Conservation (phyloP, 2,113 vertebrate species). For the Cryptomyrus ogoouensis region DNA sequence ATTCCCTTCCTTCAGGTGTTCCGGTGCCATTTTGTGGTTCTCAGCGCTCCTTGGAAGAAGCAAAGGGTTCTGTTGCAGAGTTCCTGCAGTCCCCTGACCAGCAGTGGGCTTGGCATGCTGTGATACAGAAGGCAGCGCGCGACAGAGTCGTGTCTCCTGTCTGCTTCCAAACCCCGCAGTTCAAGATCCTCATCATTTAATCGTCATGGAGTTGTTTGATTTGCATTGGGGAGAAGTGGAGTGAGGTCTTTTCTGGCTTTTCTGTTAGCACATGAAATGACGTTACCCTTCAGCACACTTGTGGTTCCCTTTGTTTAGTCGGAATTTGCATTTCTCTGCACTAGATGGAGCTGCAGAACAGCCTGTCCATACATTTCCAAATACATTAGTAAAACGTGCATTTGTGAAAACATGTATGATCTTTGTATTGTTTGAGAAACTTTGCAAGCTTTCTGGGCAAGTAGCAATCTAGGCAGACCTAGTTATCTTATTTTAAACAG, state of each 20-base stretch:
- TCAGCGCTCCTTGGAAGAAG: constrained; percentile 19
- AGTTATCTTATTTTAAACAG: background rate
- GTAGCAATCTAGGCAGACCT: background rate
- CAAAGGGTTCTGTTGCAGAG: constrained; percentile 14
- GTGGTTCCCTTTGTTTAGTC: background rate
- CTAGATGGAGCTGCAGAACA: background rate
- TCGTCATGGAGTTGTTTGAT: background rate
- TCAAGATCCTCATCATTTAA: background rate
- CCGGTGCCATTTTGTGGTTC: constrained; percentile 17
- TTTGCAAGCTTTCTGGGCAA: background rate
- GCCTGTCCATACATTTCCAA: background rate
- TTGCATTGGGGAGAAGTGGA: background rate
- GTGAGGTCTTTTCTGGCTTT: background rate
- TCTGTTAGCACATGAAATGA: background rate
- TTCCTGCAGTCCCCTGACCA: background rate
- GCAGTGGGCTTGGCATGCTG: background rate
- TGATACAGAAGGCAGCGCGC: background rate
- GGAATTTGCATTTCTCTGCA: background rate
- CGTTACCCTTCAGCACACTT: background rate
- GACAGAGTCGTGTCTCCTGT: background rate
- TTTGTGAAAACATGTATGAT: background rate
- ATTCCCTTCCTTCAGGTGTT: background rate
- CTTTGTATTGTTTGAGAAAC: background rate
- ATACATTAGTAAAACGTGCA: background rate
- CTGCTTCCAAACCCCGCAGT: background rate